These are phyloP conservation scores for Benthosema pterotum DNA, from an alignment of 2,797 vertebrate genomes.

Conservation along the genomic window DNA sequence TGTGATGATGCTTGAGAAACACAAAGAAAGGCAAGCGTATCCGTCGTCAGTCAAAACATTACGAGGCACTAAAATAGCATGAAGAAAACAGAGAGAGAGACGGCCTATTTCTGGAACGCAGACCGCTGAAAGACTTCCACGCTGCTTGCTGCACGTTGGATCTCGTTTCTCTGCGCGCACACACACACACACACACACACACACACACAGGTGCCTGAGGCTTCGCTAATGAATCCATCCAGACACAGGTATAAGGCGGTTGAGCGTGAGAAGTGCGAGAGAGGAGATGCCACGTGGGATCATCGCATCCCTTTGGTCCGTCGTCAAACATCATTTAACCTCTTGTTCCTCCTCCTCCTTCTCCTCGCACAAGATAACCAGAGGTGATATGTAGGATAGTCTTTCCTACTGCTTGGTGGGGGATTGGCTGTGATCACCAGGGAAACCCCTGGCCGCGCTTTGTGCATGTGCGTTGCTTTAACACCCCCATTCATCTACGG, in stretches of 20 bases:
- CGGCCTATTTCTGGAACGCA: neutral
- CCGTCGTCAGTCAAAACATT: conserved; percentile 4
- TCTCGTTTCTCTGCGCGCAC: neutral
- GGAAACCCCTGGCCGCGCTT: conserved; percentile 30
- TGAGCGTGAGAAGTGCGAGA: conserved; percentile 5
- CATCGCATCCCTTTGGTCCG: conserved; percentile 9
- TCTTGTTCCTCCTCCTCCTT: conserved; percentile 13
- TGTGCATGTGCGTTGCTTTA: conserved; percentile 46
- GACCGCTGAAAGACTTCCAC: neutral
- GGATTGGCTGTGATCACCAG: conserved; percentile 48
- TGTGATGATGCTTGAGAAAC: neutral
- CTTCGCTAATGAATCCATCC: conserved; percentile 8
- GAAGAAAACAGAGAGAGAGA: neutral
- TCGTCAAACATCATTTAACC: conserved; percentile 43
- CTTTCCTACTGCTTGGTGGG: conserved; percentile 30
- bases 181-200: no score
- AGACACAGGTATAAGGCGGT: conserved; percentile 1
- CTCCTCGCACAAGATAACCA: conserved; percentile 7
- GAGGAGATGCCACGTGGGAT: conserved; percentile 23
- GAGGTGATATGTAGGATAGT: conserved; percentile 14
- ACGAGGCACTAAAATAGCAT: neutral
- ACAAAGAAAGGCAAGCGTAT: conserved; percentile 7
- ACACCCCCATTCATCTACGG: conserved; percentile 55
- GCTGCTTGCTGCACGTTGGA: neutral
- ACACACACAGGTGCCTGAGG: neutral